Base-by-base conservation (phyloP, 1,140 invertebrate species). In the Maconellicoccus hirsutus region DNA sequence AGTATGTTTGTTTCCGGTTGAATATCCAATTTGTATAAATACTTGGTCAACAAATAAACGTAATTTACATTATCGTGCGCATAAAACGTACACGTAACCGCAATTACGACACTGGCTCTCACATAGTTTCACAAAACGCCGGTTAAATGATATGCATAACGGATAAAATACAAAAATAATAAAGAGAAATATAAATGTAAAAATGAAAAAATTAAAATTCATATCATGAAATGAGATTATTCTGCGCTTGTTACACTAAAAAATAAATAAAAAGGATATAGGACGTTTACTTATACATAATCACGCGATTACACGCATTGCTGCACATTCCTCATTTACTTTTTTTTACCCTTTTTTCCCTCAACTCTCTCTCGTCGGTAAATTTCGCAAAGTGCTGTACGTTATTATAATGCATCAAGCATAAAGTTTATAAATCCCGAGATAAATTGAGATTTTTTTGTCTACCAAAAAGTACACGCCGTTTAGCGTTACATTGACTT, bases 241-340 rank as follows among this genome's bases (percentile, higher is more conserved):
- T 66, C 61, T 19, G 61, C 61, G 22, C 25, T 66, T 66, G 61
- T 66, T 66, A 66, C 61, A 66, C 25, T 8, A 66, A 66, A 66
- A 66, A 66, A 66, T 26, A 66, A 66, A 66, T 25, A 66, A 66
- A 66, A 66, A 66, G 25, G 61, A 66, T 66, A 66, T 66, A 66
- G 61, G 61, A 23, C 61, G 22, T 66, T 66, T 66, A 66, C 61
- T 66, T 66, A 66, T 66, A 66, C 61, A 26, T 66, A 66, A 66
- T 66, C 61, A 66, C 22, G 61, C 61, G 61, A 66, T 66, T 66
- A 66, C 61, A 66, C 61, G 61, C 25, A 26, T 25, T 23, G 61
- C 61, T 66, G 21, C 61, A 66, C 61, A 26, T 66, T 66, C 25
- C 25, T 66, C 21, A 25, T 66, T 66, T 66, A 25, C 25, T 66